Percentiles rank a stretch among this genome's conserved stretches.
Conservation (phyloP, 1,140 invertebrate genomes). For the Eulimnadia texana region DNA sequence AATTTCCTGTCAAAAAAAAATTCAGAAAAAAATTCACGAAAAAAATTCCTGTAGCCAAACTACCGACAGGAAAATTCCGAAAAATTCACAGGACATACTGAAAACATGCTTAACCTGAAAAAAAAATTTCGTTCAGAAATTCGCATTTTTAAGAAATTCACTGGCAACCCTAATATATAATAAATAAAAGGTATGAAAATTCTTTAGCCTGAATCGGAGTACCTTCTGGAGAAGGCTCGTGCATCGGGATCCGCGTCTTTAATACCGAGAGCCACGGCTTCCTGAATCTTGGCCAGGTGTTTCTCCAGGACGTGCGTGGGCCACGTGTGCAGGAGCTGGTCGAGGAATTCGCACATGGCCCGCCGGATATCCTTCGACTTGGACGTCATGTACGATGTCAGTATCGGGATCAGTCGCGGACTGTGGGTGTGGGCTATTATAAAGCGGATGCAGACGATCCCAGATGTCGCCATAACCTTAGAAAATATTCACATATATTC, state of each 20-base stretch:
- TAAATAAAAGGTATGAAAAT: too few relatives aligned
- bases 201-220: too few relatives aligned
- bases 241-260: slow-evolving; percentile 84
- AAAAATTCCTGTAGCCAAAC: too few relatives aligned
- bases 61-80: too few relatives aligned
- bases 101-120: too few relatives aligned
- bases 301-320: slow-evolving; percentile 62
- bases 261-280: slow-evolving; percentile 75
- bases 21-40: too few relatives aligned
- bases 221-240: slow-evolving; percentile 55
- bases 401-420: slow-evolving; percentile 67
- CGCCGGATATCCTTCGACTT: slow-evolving; percentile 87
- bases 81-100: too few relatives aligned
- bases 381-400: slow-evolving; percentile 53
- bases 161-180: too few relatives aligned
- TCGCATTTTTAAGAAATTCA: too few relatives aligned
- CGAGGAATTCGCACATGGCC: slow-evolving; percentile 66
- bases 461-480: slow-evolving; percentile 80
- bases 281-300: slow-evolving; percentile 58
- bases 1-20: too few relatives aligned
- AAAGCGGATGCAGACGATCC: slow-evolving; percentile 69
- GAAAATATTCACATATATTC: neutral
- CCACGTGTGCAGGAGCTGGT: slow-evolving; percentile 73
- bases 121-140: too few relatives aligned
- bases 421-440: slow-evolving; percentile 78